Conservation (phyloP, 2,797 vertebrate species). For the Liasis olivaceus region DNA sequence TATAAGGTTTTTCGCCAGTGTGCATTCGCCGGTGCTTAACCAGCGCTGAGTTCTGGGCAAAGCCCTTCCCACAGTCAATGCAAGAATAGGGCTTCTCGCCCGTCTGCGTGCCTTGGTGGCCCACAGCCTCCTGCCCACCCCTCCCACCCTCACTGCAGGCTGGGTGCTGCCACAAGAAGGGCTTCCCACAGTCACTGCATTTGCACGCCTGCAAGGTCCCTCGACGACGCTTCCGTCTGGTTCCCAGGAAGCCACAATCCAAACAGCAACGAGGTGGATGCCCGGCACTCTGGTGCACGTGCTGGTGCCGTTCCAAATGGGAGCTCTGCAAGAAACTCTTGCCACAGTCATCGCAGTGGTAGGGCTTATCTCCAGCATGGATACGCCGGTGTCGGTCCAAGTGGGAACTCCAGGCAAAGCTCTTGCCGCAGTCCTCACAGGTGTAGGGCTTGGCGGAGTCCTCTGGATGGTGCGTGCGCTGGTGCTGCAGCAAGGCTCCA, state of each 20-base stretch:
- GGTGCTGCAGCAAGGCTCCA: constrained; percentile 35
- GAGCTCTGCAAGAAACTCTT: constrained; percentile 68
- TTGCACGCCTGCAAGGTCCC: constrained; percentile 8
- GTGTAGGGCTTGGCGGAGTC: constrained; percentile 38
- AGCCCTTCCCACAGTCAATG: constrained; percentile 66
- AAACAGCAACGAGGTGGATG: constrained; percentile 29
- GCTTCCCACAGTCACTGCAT: constrained; percentile 26
- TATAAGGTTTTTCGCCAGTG: constrained; percentile 72
- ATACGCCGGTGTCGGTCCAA: constrained; percentile 60
- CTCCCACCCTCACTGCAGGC: constrained; percentile 69
- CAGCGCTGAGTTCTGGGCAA: constrained; percentile 66
- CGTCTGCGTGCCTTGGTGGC: constrained; percentile 69
- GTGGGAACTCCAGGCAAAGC: constrained; percentile 64
- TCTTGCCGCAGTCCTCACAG: constrained; percentile 52
- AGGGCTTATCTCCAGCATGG: constrained; percentile 54
- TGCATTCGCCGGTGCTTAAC: constrained; percentile 70
- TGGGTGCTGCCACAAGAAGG: constrained; percentile 11
- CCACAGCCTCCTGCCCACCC: constrained; percentile 60
- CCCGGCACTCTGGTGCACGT: constrained; percentile 46
- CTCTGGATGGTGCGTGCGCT: not conserved
- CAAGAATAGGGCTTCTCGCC: constrained; percentile 70
- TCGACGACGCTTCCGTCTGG: not conserved
- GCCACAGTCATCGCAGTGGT: constrained; percentile 57
- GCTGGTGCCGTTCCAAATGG: constrained; percentile 66
- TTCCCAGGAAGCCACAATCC: not conserved